phyloP scores from a whole-genome alignment of 1,140 invertebrate species.

The Zaprionus tsacasi region DNA sequence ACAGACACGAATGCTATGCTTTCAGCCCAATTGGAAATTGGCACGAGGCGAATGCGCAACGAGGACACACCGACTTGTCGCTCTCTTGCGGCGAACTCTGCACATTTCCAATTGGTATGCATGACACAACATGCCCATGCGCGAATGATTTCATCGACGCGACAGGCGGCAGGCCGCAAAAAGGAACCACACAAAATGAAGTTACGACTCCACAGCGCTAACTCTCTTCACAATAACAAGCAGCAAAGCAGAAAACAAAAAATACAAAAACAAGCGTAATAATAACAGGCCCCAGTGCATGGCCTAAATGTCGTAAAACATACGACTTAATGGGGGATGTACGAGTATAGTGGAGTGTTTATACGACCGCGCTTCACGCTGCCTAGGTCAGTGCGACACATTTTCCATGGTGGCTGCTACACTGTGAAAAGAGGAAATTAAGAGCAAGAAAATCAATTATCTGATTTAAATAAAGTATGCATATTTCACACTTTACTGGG shows the following conservation, averaged over 20 bases:
- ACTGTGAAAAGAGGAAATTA: slow-evolving; percentile 3
- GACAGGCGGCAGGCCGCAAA: not conserved
- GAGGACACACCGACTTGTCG: slow-evolving; percentile 14
- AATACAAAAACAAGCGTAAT: slow-evolving; percentile 20
- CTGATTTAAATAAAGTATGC: too few species aligned
- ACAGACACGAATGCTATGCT: slow-evolving; percentile 4
- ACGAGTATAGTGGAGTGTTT: not conserved
- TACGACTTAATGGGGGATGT: slow-evolving; percentile 28
- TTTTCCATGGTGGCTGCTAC: not conserved
- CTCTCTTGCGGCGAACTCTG: not conserved
- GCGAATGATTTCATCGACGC: slow-evolving; percentile 30
- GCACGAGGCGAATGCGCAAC: slow-evolving; percentile 7
- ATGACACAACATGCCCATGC: slow-evolving; percentile 35
- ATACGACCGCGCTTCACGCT: not conserved
- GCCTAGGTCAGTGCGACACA: slow-evolving; percentile 31
- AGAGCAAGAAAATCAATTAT: not conserved
- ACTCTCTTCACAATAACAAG: not conserved
- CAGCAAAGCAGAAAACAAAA: slow-evolving; percentile 15
- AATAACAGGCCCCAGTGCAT: slow-evolving; percentile 14
- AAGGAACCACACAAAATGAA: slow-evolving; percentile 37
- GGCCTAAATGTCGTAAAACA: slow-evolving; percentile 48
- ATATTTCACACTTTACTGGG: too few species aligned
- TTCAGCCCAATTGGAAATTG: slow-evolving; percentile 46
- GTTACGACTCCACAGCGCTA: slow-evolving; percentile 11
- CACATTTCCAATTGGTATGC: slow-evolving; percentile 33